phyloP scores from a whole-genome alignment of 2,113 vertebrate species.

The Zosterops hypoxanthus region DNA sequence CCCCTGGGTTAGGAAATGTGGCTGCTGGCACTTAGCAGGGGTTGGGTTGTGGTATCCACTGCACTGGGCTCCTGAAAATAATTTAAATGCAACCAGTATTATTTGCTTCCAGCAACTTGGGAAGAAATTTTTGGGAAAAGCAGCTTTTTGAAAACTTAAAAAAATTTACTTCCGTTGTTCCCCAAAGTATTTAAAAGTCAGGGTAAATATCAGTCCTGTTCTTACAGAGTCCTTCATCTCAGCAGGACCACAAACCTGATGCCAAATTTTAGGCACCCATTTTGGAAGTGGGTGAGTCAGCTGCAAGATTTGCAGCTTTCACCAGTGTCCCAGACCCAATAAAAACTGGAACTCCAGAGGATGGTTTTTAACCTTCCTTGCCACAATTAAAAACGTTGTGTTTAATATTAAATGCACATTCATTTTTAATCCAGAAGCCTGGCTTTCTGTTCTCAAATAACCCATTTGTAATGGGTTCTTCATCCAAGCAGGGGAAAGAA shows the following conservation, averaged over 20 bases:
- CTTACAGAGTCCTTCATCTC: not conserved
- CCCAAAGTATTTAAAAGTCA: not conserved
- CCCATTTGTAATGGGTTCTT: constrained; percentile 36
- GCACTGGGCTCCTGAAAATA: not conserved
- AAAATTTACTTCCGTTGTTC: not conserved
- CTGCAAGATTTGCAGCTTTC: not conserved
- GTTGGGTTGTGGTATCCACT: not conserved
- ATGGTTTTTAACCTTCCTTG: not conserved
- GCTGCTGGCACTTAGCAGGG: not conserved
- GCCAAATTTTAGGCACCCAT: rapidly evolving
- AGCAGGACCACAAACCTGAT: not conserved
- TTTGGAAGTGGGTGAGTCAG: not conserved
- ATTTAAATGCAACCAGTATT: not conserved
- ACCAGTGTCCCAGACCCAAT: not conserved
- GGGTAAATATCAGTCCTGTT: not conserved
- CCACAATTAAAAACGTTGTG: not conserved
- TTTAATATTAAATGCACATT: not conserved
- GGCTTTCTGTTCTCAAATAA: constrained; percentile 30
- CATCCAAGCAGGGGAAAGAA: constrained; percentile 40
- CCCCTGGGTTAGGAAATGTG: not conserved
- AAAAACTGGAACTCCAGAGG: not conserved
- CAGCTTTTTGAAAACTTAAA: not conserved
- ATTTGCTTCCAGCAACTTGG: not conserved
- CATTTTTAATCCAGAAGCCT: constrained; percentile 27
- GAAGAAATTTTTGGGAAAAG: not conserved